Base-by-base conservation (phyloP, 2,888 invertebrate genomes). In the Petrophora chlorosata region DNA sequence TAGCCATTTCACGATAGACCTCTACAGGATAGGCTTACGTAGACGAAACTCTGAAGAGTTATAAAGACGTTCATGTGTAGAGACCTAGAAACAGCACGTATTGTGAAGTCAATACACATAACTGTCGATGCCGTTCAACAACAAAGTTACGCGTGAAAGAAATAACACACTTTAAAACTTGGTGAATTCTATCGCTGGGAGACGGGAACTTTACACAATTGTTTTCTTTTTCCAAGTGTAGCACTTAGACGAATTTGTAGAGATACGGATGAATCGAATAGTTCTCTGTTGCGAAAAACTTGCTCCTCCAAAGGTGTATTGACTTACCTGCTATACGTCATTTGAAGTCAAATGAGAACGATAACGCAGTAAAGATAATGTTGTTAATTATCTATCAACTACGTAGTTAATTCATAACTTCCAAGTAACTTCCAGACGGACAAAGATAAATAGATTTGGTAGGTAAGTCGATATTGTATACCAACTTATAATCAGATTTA, bases 151-250 rank as follows among this genome's bases (percentile, higher is more conserved):
- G 65, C 61, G 67, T 68, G 67, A 69, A 84, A 83, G 82, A 85
- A 82, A 79, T 85, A 87, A 85, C 85, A 83, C 80, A 83, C 79
- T 86, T 85, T 80, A 79, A n/a, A 83, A 87, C 74, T 85, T 85
- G 71, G 76, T 63, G 79, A 84, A 83, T 82, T 83, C 84, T 83
- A 85, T 85, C 82, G 82, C 68, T 73, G 65, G 75, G 69, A 81
- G 80, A 82, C 77, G 75, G 70, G 65, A 82, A 85, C 75, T 85
- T 84, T 70, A 68, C 67, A 68, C 79, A 76, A 82, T 82, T 83
- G 83, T 85, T 85, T 82, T 80, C 81, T 84, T 82, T 79, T 71
- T 76, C 73, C 72, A 79, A 79, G 73, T 76, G 76, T 76, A 71
- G 73, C 79, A 74, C 76, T 79, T 76, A 72, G 67, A 68, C 56